These are phyloP conservation scores for Centropristis striata DNA, from an alignment of 2,113 vertebrate species.

Conservation along the genomic window DNA sequence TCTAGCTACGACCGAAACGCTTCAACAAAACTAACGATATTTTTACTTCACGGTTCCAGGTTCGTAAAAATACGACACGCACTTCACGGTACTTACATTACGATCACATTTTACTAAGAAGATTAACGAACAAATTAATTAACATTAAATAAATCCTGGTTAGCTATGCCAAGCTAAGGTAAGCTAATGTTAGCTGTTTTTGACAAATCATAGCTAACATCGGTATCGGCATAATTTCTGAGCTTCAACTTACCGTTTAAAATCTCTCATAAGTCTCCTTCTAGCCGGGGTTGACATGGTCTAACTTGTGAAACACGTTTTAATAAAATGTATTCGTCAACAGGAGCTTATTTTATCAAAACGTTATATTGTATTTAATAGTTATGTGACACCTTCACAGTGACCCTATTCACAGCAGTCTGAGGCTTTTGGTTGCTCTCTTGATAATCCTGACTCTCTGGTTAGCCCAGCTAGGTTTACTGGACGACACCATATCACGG, in stretches of 20 bases:
- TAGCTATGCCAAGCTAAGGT: conserved; percentile 10
- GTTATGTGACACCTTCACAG: conserved; percentile 32
- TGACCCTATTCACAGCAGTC: rapidly evolving
- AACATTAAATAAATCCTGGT: not conserved
- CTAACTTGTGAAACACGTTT: conserved; percentile 16
- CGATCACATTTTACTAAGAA: not conserved
- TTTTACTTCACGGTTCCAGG: not conserved
- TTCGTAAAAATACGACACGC: too few species aligned
- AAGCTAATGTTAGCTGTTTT: conserved; percentile 66
- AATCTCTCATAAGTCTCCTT: conserved; percentile 96
- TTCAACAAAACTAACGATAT: not conserved
- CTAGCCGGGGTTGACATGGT: conserved; percentile 96
- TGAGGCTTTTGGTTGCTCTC: conserved; percentile 21
- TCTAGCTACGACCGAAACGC: not conserved
- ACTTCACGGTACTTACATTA: rapidly evolving
- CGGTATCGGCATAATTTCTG: conserved; percentile 23
- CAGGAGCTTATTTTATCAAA: not conserved
- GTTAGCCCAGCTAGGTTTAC: conserved; percentile 57
- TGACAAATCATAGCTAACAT: conserved; percentile 54
- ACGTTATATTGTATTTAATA: not conserved
- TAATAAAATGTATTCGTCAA: not conserved
- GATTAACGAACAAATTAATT: rapidly evolving
- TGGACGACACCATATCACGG: conserved; percentile 59
- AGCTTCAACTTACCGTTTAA: conserved; percentile 90
- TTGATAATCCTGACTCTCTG: conserved; percentile 33